Evolutionary conservation across 2,888 invertebrate species (phyloP), one percentile per base, ranked within the genome.

Genomic region (Neria commutata): DNA sequence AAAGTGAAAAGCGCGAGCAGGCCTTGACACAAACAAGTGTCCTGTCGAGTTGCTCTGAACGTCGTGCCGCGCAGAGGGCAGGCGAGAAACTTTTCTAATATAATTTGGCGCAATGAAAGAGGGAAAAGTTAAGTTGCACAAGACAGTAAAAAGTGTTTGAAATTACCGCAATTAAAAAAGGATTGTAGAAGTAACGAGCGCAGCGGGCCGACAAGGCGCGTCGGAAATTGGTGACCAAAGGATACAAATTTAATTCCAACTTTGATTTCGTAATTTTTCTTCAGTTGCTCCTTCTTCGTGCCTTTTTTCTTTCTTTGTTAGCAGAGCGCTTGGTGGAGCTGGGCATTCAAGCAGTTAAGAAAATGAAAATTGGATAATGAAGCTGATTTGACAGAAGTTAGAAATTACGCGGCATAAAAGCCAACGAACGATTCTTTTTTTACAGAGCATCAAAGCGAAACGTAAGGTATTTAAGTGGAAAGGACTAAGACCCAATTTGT

Each of bases 321-420:
- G 37, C 37, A n/a, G 4, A n/a, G 4, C 14, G 37, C 37, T 14
- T 14, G 37, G 6, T 29, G 5, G 11, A 5, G 29, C 11, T 29
- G 29, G 6, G 29, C 29, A 11, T 11, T 8, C 5, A 29, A 29
- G 11, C 29, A 29, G 37, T 14, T 14, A 37, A n/a, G 61, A 65
- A 72, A 74, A 74, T 74, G 71, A 71, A 71, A 71, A 71, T 64
- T 62, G 68, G 68, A 69, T 72, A 74, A 71, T 72, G 74, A 68
- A 58, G 67, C 62, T 69, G 74, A 74, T 74, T 71, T 71, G 65
- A 52, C 62, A 37, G 11, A 8, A 29, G 29, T 29, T 29, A 8
- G 29, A 11, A 8, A 5, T 29, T 29, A 29, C 29, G 29, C 11
- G 29, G 29, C 6, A 29, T n/a, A n/a, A n/a, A n/a, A n/a, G n/a